Evolutionary conservation across 2,113 vertebrate genomes (phyloP).

Genomic region (Calyptomena viridis): DNA sequence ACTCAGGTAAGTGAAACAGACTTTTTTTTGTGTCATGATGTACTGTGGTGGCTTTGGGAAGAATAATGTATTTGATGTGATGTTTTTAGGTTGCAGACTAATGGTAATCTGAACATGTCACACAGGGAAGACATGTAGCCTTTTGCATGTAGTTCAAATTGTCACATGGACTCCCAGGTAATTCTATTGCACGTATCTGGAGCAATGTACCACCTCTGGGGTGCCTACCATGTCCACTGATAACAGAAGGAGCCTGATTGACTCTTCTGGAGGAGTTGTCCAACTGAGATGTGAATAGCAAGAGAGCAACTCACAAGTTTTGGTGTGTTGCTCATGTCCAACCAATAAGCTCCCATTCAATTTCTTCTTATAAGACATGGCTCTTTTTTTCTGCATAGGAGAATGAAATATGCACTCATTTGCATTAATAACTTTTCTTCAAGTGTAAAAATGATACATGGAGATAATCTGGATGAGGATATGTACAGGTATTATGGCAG

Average conservation of each 20-base stretch:
- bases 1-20: neutral
- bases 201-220: neutral
- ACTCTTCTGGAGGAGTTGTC: neutral
- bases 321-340: neutral
- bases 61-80: fast-evolving
- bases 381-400: neutral
- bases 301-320: neutral
- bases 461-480: neutral
- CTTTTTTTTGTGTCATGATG: neutral
- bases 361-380: neutral
- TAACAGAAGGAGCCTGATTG: fast-evolving
- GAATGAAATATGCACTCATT: neutral
- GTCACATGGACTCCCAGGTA: neutral
- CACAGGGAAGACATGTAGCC: neutral
- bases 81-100: neutral
- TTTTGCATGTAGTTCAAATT: neutral
- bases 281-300: neutral
- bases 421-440: neutral
- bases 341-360: neutral
- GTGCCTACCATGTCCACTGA: neutral
- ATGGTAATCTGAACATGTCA: neutral
- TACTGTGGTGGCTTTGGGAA: neutral
- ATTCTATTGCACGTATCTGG: neutral
- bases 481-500: neutral
- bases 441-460: neutral